A percentile compares a stretch with the other conserved stretches of the same genome.
These are phyloP conservation scores for Sialia sialis DNA, from an alignment of 2,113 vertebrate genomes.

Conservation along the genomic window DNA sequence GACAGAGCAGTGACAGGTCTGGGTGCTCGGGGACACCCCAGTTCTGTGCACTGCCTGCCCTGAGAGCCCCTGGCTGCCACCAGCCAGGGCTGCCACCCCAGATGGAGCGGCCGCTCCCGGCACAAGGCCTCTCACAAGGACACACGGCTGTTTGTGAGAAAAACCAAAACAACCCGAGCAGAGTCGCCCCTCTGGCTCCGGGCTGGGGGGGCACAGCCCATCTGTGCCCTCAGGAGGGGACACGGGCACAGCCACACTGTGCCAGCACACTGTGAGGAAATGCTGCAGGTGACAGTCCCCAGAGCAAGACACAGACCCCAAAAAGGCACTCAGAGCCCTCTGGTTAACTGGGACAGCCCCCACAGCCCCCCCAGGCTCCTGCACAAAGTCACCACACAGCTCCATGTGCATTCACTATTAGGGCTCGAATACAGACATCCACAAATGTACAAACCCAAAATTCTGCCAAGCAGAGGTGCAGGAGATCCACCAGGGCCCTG, in stretches of 20 bases:
- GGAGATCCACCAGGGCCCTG: too few relatives aligned
- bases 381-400: not conserved
- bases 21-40: accelerated
- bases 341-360: not conserved
- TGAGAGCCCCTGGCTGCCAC: accelerated
- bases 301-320: not conserved
- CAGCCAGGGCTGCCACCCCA: not conserved
- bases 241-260: accelerated
- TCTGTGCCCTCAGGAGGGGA: not conserved
- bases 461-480: not conserved
- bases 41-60: too few relatives aligned
- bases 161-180: not conserved
- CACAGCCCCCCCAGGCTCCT: not conserved
- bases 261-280: accelerated
- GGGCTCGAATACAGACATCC: not conserved
- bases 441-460: not conserved
- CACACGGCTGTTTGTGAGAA: not conserved
- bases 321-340: not conserved
- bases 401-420: not conserved
- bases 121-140: constrained; percentile 41
- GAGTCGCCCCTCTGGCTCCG: not conserved
- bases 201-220: accelerated
- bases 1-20: accelerated
- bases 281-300: accelerated
- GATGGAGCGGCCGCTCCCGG: not conserved